Evolutionary conservation across 2,797 vertebrate species (phyloP), one percentile per base, ranked within the genome.

Genomic region (Characodon lateralis): DNA sequence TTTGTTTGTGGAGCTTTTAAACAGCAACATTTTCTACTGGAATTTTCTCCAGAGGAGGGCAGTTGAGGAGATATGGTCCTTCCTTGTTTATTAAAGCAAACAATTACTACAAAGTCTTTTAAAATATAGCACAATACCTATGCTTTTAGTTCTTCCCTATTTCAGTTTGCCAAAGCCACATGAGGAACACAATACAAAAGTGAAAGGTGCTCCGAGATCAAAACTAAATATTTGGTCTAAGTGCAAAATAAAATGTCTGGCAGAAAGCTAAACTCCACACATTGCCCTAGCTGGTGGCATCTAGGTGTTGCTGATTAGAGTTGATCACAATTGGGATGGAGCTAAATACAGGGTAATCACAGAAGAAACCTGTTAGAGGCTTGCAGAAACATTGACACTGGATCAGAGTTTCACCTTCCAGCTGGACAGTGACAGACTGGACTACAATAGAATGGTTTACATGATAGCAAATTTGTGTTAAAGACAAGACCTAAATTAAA

Each of bases 1-100:
- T 71, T 66, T 76, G 16, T 76, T 76, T 80, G 39, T 20, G 41
- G 22, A 65, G 68, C 18, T 80, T 20, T 61, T 72, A 20, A 26
- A 63, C 16, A 35, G 35, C 6, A 63, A 20, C 28, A 31, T 20
- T 20, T 16, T 63, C 16, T 63, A 35, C 28, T 63, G 18, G 28
- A 35, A 35, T 35, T 35, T 35, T 35, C 35, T 35, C 35, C 35
- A 35, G 10, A 26, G n/a, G n/a, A 0, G 24, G 56, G 9, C n/a
- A 26, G n/a, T 26, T n/a, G 3, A 58, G 56, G 4, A 58, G 10
- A 24, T 10, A n/a, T 9, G 3, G 9, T 24, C 8, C 22, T 7
- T 22, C 0, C n/a, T 31, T 28, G 12, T 28, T 61, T 8, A 6
- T 55, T 66, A 3, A 41, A 12, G 22, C 35, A 41, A 66, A 41